A percentile compares a stretch with the other conserved stretches of the same genome.
These are phyloP conservation scores for Leptinotarsa lineolata DNA, from an alignment of 1,140 invertebrate genomes.

Conservation along the genomic window DNA sequence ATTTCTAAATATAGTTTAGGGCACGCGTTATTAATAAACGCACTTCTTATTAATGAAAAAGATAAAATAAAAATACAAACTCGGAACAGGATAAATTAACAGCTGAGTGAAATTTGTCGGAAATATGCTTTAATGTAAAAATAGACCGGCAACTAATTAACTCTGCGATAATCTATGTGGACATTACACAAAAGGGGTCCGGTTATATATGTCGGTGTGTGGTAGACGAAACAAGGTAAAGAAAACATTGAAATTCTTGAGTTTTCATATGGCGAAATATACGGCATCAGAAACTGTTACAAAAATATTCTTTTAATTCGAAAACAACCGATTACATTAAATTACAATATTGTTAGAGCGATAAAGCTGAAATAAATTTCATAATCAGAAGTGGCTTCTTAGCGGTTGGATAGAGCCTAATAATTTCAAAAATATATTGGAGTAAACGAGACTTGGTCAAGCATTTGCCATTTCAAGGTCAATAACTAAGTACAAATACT, in stretches of 20 bases:
- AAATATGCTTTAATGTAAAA: conserved; percentile 39
- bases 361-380: too few relatives aligned
- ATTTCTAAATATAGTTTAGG: neutral
- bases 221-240: conserved; percentile 4
- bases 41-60: conserved; percentile 7
- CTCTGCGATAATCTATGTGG: conserved; percentile 23
- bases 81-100: conserved; percentile 23
- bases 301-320: too few relatives aligned
- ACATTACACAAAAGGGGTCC: conserved; percentile 3
- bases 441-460: too few relatives aligned
- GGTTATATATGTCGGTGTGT: neutral
- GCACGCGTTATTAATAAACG: conserved; percentile 7
- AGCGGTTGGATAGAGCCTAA: too few relatives aligned
- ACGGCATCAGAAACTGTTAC: too few relatives aligned
- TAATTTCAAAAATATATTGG: too few relatives aligned
- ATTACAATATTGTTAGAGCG: too few relatives aligned
- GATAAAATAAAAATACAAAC: neutral
- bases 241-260: neutral
- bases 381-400: too few relatives aligned
- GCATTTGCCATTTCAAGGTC: too few relatives aligned
- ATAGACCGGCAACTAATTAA: conserved; percentile 37
- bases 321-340: too few relatives aligned
- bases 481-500: too few relatives aligned
- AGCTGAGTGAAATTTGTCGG: conserved; percentile 33
- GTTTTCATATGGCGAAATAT: too few relatives aligned